Percentiles rank a stretch among this genome's conserved stretches.
Conservation (phyloP, 2,113 vertebrate species). For the Festucalex cinctus region DNA sequence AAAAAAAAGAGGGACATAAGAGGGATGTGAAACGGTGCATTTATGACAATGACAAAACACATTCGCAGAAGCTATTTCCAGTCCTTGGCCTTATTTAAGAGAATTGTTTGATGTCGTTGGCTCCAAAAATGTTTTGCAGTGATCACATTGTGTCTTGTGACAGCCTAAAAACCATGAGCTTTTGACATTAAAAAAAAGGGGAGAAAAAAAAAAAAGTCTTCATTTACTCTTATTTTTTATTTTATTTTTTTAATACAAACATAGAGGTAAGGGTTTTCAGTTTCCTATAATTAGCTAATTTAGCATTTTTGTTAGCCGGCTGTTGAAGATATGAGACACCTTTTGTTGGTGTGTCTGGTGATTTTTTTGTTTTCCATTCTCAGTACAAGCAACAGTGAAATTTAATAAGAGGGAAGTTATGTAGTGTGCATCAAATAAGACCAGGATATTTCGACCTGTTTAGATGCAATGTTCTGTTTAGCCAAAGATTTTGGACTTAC, state of each 20-base stretch:
- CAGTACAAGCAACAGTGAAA: background rate
- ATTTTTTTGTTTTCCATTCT: too few species aligned
- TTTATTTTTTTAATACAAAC: too few species aligned
- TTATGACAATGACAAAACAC: background rate
- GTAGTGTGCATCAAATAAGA: too few species aligned
- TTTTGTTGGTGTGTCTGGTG: background rate
- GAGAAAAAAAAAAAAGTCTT: background rate
- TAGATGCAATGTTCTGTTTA: background rate
- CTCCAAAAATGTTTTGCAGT: background rate
- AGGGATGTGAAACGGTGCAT: background rate
- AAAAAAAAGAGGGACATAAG: too few species aligned
- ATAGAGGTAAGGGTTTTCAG: background rate
- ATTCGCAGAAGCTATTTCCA: background rate
- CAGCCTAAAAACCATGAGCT: background rate
- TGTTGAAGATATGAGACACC: background rate
- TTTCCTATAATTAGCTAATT: background rate
- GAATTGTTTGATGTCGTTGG: background rate
- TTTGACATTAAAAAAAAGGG: background rate
- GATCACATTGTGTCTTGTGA: background rate
- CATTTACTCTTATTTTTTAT: too few species aligned
- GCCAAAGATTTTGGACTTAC: background rate
- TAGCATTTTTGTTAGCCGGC: background rate
- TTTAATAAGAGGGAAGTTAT: too few species aligned
- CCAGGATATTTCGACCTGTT: too few species aligned
- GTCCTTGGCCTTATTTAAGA: background rate